These are phyloP conservation scores for Artemia sinica DNA, from an alignment of 2,888 invertebrate genomes.

Conservation along the genomic window DNA sequence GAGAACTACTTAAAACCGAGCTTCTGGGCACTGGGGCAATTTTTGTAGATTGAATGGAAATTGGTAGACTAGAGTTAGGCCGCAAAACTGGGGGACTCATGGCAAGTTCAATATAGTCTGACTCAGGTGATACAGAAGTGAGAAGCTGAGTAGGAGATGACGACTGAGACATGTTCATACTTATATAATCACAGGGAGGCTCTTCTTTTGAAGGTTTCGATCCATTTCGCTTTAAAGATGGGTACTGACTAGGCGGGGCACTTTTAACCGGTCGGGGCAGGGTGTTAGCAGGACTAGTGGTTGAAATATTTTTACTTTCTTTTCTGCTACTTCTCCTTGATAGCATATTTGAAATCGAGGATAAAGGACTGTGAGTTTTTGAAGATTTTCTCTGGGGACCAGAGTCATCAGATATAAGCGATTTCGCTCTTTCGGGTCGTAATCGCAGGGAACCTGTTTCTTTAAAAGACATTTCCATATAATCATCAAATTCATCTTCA, in stretches of 20 bases:
- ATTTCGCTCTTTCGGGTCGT: neutral
- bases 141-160: neutral
- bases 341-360: slow-evolving; percentile 1
- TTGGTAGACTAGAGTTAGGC: slow-evolving; percentile 6
- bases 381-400: neutral
- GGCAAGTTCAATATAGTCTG: neutral
- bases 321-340: slow-evolving; percentile 1
- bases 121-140: neutral
- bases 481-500: slow-evolving; percentile 6
- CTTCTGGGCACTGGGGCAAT: neutral
- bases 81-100: neutral
- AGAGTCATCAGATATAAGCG: neutral
- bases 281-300: neutral
- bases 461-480: slow-evolving; percentile 8
- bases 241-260: slow-evolving; percentile 10
- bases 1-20: neutral
- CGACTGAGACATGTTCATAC: neutral
- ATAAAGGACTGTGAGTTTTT: neutral
- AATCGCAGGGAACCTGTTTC: neutral
- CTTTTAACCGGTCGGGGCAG: neutral
- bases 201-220: neutral
- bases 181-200: neutral
- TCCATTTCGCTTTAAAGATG: neutral
- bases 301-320: neutral
- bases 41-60: neutral